Evolutionary conservation across 1,140 invertebrate species (phyloP), one percentile per base, ranked within the genome.

Genomic region (Batillaria attramentaria): DNA sequence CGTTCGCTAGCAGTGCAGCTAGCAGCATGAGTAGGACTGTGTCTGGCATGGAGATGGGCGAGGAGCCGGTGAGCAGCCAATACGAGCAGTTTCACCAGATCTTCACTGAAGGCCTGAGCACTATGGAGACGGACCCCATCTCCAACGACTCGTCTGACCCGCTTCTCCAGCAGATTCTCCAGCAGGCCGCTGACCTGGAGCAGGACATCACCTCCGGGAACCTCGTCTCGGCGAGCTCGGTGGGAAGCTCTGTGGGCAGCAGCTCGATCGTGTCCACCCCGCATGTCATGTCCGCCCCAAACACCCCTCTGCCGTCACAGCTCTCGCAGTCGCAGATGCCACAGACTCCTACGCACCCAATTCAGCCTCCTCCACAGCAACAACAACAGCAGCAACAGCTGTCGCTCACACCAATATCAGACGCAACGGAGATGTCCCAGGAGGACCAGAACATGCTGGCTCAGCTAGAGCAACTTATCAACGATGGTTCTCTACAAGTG

Each of bases 171-270:
- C 83, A 89, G 68, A 89, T 90, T 46, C 75, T 90, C 31, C 86
- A 90, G 79, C 85, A 87, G 79, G 88, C 88, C 31, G 85, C 85
- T 41, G 87, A 88, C 46, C 77, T 90, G 68, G 84, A 89, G 72
- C 83, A 87, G 10, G 89, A 89, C 72, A 46, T 76, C 31, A 50
- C 16, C 70, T 20, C 43, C 18, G 57, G 76, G 57, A 73, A 70
- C 78, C 54, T 20, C 57, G 33, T 42, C 20, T n/a, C 24, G 20
- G 8, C 62, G 18, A 31, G 33, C 57, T 5, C 18, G 2, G 41
- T 39, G 6, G 43, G 43, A 3, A 68, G 72, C 54, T 42, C n/a
- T 35, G 16, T 42, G 31, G 28, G 41, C 60, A 65, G 37, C 69
- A 62, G 42, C 31, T 60, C 18, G 37, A 72, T 28, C 33, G 42